Evolutionary conservation across 2,797 vertebrate genomes (phyloP).

Genomic region (Argya squamiceps): DNA sequence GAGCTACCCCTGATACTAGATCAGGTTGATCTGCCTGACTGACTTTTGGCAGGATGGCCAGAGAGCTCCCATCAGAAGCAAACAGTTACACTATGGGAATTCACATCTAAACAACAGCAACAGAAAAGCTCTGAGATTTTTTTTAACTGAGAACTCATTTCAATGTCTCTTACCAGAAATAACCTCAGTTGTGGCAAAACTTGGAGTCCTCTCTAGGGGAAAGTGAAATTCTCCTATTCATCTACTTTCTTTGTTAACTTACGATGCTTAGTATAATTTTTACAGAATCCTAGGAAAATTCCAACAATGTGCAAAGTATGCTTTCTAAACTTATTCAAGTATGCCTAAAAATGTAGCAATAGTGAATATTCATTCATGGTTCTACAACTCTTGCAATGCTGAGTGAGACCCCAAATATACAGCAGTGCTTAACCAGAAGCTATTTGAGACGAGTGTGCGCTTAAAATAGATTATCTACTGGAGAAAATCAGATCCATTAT

Average conservation of each 20-base stretch:
- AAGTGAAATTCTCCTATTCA: not conserved
- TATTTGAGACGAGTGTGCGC: not conserved
- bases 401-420: not conserved
- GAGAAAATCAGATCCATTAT: not conserved
- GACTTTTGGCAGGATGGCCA: not conserved
- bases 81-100: not conserved
- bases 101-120: not conserved
- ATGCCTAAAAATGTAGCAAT: not conserved
- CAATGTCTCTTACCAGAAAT: not conserved
- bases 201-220: not conserved
- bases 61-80: not conserved
- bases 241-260: not conserved
- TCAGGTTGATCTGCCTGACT: not conserved
- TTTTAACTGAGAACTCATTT: not conserved
- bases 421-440: not conserved
- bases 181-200: not conserved
- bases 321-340: not conserved
- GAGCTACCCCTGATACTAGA: not conserved
- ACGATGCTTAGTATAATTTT: rapidly evolving
- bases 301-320: not conserved
- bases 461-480: not conserved
- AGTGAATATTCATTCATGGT: rapidly evolving
- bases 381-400: not conserved
- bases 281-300: not conserved
- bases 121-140: not conserved